Percentiles rank a stretch among this genome's conserved stretches.
Conservation (phyloP, 2,888 invertebrate genomes). For the Idaea dimidiata region DNA sequence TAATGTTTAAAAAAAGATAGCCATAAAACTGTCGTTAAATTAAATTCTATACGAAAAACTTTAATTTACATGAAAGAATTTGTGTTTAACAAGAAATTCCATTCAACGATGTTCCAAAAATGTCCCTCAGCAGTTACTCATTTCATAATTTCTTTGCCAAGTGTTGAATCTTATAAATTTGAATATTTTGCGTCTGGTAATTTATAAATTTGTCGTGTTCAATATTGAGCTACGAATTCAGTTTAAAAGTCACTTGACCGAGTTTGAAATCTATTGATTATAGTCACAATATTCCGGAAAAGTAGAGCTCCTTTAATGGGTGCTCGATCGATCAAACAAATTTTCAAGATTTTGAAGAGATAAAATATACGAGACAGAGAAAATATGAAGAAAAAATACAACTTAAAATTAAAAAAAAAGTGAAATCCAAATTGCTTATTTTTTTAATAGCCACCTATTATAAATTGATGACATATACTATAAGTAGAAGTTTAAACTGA, state of each 20-base stretch:
- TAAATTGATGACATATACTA: no score
- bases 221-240: not conserved
- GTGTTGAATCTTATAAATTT: not conserved
- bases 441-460: no score
- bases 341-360: no score
- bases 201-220: not conserved
- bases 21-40: not conserved
- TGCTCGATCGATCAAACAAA: no score
- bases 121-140: not conserved
- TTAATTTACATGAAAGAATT: not conserved
- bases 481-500: no score
- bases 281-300: not conserved
- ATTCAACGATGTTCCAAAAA: not conserved
- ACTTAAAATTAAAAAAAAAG: no score
- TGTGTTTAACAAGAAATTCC: not conserved
- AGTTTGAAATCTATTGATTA: conserved; percentile 13
- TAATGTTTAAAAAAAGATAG: not conserved
- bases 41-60: not conserved
- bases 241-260: conserved; percentile 12
- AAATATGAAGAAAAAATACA: no score
- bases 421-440: no score
- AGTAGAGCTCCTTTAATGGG: not conserved
- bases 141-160: not conserved
- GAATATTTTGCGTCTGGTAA: not conserved
- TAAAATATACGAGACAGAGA: no score